Base-by-base conservation (phyloP, 1,140 invertebrate genomes). In the Manduca sexta region DNA sequence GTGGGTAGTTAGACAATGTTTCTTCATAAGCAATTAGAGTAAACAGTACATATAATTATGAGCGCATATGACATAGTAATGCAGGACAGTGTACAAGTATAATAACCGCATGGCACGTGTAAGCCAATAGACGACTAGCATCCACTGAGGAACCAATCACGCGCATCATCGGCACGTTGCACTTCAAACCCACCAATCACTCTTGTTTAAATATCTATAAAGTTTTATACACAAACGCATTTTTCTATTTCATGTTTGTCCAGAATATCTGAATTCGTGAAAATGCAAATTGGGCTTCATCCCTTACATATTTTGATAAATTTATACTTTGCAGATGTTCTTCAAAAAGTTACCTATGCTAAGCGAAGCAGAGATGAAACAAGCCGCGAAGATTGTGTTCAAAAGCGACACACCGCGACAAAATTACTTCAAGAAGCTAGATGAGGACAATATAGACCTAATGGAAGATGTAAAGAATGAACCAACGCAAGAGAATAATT, bases 311-410 rank as follows among this genome's bases (percentile, higher is more conserved):
- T n/a, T n/a, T n/a, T n/a, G n/a, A n/a, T n/a, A n/a, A 31, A 1
- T 3, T 48, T 15, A 44, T 47, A 8, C 29, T 34, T 73, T 61
- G 1, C 64, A 82, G 78, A 82, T 82, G 78, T 80, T 76, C 52
- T 74, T 76, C 63, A 80, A 80, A 56, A 56, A 62, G 0, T 11
- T 39, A n/a, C 38, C 38, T 6, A 34, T 34, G 33, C 33, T 34
- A 11, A 4, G 6, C 4, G 11, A n/a, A 14, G 13, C 3, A 3
- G 33, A 34, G 13, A 14, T 34, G 33, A 34, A 34, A 11, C 11
- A 34, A 11, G 33, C 33, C 6, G 33, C 33, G 3, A n/a, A 34
- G 11, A 10, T 42, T 10, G 17, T 42, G 13, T 39, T 16, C 37
- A 14, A 34, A 2, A 11, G 3, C 11, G 33, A 34, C 2, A 11